phyloP scores from a whole-genome alignment of 2,797 vertebrate species.

The Delichon dasypus region DNA sequence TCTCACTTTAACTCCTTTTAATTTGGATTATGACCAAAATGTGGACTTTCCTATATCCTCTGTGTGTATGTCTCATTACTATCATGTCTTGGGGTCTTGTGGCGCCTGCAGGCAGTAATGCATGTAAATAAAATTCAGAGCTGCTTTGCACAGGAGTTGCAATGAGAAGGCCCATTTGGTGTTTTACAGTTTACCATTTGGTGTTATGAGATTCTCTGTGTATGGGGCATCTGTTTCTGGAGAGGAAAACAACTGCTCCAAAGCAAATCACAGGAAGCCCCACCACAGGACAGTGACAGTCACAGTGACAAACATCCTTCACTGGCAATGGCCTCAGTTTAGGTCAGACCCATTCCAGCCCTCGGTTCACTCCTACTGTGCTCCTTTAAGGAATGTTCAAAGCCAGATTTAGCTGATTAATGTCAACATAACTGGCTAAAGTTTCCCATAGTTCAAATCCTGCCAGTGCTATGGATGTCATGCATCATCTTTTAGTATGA shows the following conservation, averaged over 20 bases:
- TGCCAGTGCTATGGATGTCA: neutral
- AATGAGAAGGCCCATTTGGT: neutral
- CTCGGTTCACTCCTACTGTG: neutral
- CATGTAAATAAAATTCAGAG: neutral
- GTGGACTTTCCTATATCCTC: neutral
- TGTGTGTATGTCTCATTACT: neutral
- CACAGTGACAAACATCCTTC: neutral
- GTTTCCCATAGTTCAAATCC: neutral
- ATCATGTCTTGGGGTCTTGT: neutral
- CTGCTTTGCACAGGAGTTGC: neutral
- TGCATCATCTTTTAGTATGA: neutral
- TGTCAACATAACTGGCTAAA: neutral
- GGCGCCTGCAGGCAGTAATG: neutral
- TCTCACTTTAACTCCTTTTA: neutral
- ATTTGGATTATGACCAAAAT: neutral
- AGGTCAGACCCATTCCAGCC: neutral
- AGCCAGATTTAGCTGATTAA: neutral
- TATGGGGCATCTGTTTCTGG: neutral
- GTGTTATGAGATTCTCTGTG: accelerated
- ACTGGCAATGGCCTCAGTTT: neutral
- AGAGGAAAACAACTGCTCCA: neutral
- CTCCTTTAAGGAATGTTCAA: neutral
- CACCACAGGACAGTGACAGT: accelerated
- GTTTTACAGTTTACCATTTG: too few species aligned
- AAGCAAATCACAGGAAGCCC: neutral